Percentiles rank a stretch among this genome's conserved stretches.
Conservation (phyloP, 1,140 invertebrate genomes). For the Musca domestica region DNA sequence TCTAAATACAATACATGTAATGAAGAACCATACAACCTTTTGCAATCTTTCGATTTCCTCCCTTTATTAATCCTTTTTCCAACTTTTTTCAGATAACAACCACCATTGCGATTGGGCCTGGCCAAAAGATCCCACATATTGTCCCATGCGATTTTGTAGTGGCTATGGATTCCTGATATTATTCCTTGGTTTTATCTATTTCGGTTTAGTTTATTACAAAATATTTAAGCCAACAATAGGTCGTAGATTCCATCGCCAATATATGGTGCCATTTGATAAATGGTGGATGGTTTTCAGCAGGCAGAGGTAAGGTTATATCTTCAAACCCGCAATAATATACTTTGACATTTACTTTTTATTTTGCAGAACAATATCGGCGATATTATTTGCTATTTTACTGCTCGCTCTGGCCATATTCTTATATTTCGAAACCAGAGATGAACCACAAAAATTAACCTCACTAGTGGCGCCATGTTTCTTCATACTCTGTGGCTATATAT, state of each 20-base stretch:
- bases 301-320: conserved; percentile 28
- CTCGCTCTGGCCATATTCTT: conserved; percentile 60
- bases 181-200: conserved; percentile 63
- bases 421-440: conserved; percentile 63
- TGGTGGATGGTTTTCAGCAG: conserved; percentile 52
- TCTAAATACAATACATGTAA: too few species aligned
- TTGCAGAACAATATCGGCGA: conserved; percentile 34
- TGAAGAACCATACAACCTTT: too few species aligned
- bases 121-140: conserved; percentile 18
- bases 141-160: conserved; percentile 59
- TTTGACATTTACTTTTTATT: neutral
- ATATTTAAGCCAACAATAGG: conserved; percentile 64
- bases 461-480: conserved; percentile 63
- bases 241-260: conserved; percentile 45
- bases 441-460: conserved; percentile 65
- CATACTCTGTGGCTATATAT: conserved; percentile 56
- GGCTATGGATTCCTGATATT: conserved; percentile 75
- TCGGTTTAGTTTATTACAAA: conserved; percentile 64
- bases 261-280: conserved; percentile 30
- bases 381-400: conserved; percentile 47
- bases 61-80: too few species aligned
- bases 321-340: neutral
- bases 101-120: neutral
- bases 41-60: too few species aligned
- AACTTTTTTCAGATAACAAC: neutral